These are phyloP conservation scores for Andrena flavipes DNA, from an alignment of 2,888 invertebrate species.

Conservation along the genomic window DNA sequence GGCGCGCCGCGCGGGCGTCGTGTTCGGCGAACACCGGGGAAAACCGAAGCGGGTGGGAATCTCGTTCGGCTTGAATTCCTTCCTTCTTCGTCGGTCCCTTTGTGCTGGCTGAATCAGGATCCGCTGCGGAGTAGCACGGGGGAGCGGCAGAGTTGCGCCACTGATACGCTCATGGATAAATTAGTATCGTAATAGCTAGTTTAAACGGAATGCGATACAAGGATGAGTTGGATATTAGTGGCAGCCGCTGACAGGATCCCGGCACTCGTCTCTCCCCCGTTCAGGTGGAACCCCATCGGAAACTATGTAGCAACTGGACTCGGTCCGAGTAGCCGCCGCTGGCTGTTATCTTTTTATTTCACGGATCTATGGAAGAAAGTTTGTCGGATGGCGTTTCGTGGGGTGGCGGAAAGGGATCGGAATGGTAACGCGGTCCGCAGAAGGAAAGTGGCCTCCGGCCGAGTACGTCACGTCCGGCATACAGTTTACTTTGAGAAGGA, in stretches of 20 bases:
- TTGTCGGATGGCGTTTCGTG: slow-evolving; percentile 17
- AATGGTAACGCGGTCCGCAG: slow-evolving; percentile 3
- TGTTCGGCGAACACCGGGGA: neutral
- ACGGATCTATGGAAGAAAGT: slow-evolving; percentile 13
- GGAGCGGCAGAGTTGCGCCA: neutral
- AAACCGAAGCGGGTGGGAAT: neutral
- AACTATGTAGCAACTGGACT: neutral
- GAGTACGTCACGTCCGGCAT: slow-evolving; percentile 71
- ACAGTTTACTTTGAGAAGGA: slow-evolving; percentile 66
- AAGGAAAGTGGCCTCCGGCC: slow-evolving; percentile 54
- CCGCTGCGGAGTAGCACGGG: too few species aligned
- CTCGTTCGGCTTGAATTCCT: neutral
- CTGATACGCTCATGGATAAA: neutral
- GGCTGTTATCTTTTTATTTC: slow-evolving; percentile 43
- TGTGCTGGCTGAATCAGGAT: neutral
- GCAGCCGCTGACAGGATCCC: slow-evolving; percentile 1
- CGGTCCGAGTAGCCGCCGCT: neutral
- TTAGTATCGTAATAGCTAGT: neutral
- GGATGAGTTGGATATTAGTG: neutral
- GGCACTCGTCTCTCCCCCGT: neutral
- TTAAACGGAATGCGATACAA: neutral
- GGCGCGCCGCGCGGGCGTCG: neutral
- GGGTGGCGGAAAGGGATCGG: neutral
- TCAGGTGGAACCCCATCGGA: neutral
- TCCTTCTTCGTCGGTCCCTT: slow-evolving; percentile 5